Conservation (phyloP, 2,113 vertebrate species). For the Takifugu bimaculatus region DNA sequence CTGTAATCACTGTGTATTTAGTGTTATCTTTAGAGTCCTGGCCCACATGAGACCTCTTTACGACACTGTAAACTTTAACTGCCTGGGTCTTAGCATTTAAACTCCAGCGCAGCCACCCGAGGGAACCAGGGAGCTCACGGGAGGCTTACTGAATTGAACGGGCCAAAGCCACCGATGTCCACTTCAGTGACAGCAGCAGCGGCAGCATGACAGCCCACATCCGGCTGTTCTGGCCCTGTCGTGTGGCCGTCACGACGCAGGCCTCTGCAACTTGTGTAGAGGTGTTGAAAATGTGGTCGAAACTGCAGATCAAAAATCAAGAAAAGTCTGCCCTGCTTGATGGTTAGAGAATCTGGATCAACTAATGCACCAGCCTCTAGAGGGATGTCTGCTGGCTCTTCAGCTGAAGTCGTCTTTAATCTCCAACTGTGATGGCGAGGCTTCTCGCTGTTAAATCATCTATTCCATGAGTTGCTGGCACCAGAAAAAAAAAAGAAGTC, state of each 20-base stretch:
- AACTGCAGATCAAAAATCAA: not conserved
- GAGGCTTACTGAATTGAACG: slow-evolving; percentile 62
- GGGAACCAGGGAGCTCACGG: slow-evolving; percentile 57
- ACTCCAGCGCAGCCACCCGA: slow-evolving; percentile 59
- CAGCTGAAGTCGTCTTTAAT: slow-evolving; percentile 38
- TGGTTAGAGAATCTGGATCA: slow-evolving; percentile 15
- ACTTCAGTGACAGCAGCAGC: slow-evolving; percentile 32
- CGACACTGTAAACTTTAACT: slow-evolving; percentile 73
- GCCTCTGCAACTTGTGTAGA: not conserved
- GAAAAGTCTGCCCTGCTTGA: slow-evolving; percentile 7
- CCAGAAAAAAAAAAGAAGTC: slow-evolving; percentile 28
- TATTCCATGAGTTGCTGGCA: slow-evolving; percentile 56
- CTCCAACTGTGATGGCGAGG: slow-evolving; percentile 48
- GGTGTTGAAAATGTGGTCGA: not conserved
- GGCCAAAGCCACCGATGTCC: slow-evolving; percentile 52
- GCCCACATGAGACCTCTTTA: slow-evolving; percentile 65
- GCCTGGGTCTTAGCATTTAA: slow-evolving; percentile 62
- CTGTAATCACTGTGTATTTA: slow-evolving; percentile 72
- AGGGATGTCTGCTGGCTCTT: slow-evolving; percentile 27
- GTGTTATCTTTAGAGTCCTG: slow-evolving; percentile 69
- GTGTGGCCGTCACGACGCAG: not conserved
- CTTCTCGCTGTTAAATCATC: slow-evolving; percentile 66
- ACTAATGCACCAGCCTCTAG: slow-evolving; percentile 4
- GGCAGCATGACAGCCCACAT: slow-evolving; percentile 20
- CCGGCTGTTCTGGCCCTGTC: slow-evolving; percentile 23